Evolutionary conservation across 2,797 vertebrate genomes (phyloP).

Genomic region (Mus caroli): DNA sequence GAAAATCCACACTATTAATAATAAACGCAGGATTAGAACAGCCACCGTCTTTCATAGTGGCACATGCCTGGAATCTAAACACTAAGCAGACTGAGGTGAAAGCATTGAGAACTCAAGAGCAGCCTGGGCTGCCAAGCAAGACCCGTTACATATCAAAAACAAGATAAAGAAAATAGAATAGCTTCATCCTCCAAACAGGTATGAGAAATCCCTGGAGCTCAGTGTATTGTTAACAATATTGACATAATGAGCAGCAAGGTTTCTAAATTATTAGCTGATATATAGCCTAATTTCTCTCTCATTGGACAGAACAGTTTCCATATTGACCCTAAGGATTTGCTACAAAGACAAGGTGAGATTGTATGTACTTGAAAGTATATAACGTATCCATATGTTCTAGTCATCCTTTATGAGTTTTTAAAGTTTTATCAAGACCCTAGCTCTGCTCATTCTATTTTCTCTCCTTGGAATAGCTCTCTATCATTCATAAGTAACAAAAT

Average conservation of each 20-base stretch:
- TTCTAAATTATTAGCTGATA: slow-evolving; percentile 53
- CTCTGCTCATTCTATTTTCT: not conserved
- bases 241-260: slow-evolving; percentile 1
- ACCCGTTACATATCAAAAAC: not conserved
- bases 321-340: slow-evolving; percentile 14
- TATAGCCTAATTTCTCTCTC: slow-evolving; percentile 15
- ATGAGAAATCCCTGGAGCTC: not conserved
- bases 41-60: not conserved
- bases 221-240: not conserved
- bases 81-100: not conserved
- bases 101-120: not conserved
- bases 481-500: slow-evolving; percentile 5
- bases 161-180: not conserved
- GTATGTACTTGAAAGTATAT: slow-evolving; percentile 32
- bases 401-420: not conserved
- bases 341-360: slow-evolving; percentile 52
- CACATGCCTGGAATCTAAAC: not conserved
- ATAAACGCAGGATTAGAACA: not conserved
- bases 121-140: not conserved
- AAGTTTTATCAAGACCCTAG: slow-evolving; percentile 40
- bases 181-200: not conserved
- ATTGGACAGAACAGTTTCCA: slow-evolving; percentile 50
- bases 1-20: not conserved
- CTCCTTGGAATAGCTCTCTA: not conserved
- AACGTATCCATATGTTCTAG: slow-evolving; percentile 2